phyloP scores from a whole-genome alignment of 2,797 vertebrate genomes.

The Danionella dracula region DNA sequence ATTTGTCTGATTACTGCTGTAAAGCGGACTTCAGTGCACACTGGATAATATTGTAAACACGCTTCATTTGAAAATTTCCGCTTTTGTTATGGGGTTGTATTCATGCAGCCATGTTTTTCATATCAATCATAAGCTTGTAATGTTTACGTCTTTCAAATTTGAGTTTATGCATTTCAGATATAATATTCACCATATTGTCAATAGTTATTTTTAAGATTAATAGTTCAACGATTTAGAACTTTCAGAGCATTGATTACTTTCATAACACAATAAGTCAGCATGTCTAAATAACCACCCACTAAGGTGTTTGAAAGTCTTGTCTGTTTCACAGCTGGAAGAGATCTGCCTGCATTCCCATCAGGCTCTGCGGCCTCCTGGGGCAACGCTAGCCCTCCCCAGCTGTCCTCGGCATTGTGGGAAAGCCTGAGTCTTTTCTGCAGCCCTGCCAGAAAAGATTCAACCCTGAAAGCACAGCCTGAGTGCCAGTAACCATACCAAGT shows the following conservation, averaged over 20 bases:
- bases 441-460: constrained; percentile 42
- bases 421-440: constrained; percentile 40
- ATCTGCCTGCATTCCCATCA: constrained; percentile 48
- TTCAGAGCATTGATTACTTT: neutral
- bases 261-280: neutral
- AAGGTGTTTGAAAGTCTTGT: constrained; percentile 33
- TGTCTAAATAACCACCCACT: constrained; percentile 16
- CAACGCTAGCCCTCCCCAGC: constrained; percentile 45
- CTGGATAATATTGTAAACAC: too few relatives aligned
- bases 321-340: constrained; percentile 48
- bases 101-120: too few relatives aligned
- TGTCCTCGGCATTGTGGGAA: constrained; percentile 50
- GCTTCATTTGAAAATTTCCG: too few relatives aligned
- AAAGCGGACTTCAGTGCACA: too few relatives aligned
- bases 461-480: constrained; percentile 10
- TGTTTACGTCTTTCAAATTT: too few relatives aligned
- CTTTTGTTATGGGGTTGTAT: too few relatives aligned
- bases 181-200: too few relatives aligned
- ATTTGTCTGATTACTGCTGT: too few relatives aligned
- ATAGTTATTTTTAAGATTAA: too few relatives aligned
- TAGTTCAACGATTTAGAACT: neutral
- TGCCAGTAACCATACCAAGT: constrained; percentile 43
- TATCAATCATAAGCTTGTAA: too few relatives aligned
- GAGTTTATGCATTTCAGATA: too few relatives aligned
- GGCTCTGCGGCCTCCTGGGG: constrained; percentile 34